A percentile compares a stretch with the other conserved stretches of the same genome.
phyloP scores from a whole-genome alignment of 2,888 invertebrate species.

The Latrodectus hesperus region DNA sequence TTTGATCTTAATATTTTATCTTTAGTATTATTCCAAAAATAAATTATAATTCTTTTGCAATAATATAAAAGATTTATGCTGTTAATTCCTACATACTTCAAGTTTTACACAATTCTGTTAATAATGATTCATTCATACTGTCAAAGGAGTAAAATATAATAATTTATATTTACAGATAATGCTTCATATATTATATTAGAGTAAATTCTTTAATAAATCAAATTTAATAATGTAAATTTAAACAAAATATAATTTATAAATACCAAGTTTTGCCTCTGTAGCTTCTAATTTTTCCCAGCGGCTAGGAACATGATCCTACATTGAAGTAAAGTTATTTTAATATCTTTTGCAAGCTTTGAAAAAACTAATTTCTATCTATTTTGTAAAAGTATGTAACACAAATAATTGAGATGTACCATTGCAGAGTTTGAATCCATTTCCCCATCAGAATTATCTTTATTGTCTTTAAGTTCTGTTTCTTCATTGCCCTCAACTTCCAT shows the following conservation, averaged over 20 bases:
- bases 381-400: neutral
- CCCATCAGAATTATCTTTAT: slow-evolving; percentile 69
- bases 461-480: slow-evolving; percentile 71
- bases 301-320: slow-evolving; percentile 76
- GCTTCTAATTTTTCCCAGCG: slow-evolving; percentile 93
- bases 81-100: too few relatives aligned
- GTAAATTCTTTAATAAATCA: too few relatives aligned
- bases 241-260: neutral
- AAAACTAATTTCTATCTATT: neutral
- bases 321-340: neutral
- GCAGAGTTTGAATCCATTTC: neutral
- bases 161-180: too few relatives aligned
- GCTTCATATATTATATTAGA: too few relatives aligned
- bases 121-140: too few relatives aligned
- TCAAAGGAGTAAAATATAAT: too few relatives aligned
- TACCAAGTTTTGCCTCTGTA: slow-evolving; percentile 87
- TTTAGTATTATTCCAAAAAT: too few relatives aligned
- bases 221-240: too few relatives aligned
- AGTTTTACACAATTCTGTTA: too few relatives aligned
- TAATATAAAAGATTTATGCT: too few relatives aligned
- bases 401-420: neutral
- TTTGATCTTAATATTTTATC: too few relatives aligned
- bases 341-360: neutral
- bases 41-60: too few relatives aligned
- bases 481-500: slow-evolving; percentile 70